phyloP scores from a whole-genome alignment of 1,140 invertebrate genomes.

The Ditylenchus dipsaci region DNA sequence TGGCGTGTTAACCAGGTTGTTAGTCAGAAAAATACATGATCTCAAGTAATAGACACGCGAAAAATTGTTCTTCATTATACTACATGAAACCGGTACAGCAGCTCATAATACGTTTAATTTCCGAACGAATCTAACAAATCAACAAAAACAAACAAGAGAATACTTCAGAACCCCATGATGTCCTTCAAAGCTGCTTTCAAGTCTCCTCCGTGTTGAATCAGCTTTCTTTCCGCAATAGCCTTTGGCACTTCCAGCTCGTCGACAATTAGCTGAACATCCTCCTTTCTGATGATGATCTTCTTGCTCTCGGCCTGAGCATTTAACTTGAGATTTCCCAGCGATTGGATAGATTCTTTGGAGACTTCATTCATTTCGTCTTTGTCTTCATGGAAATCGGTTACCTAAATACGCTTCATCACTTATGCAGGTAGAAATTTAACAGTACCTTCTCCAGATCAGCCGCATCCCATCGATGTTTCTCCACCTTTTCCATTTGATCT shows the following conservation, averaged over 20 bases:
- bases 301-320: constrained; percentile 17
- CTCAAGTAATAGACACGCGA: no score
- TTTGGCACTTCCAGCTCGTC: constrained; percentile 22
- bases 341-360: constrained; percentile 19
- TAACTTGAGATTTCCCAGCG: constrained; percentile 16
- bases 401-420: no score
- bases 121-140: no score
- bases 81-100: no score
- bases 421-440: no score
- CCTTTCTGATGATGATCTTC: constrained; percentile 19
- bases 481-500: neutral
- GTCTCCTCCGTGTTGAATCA: constrained; percentile 22
- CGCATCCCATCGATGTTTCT: constrained; percentile 4
- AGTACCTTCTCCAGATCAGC: neutral
- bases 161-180: constrained; percentile 18
- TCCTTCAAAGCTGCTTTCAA: constrained; percentile 15
- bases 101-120: no score
- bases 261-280: constrained; percentile 26
- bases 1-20: no score
- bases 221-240: constrained; percentile 15
- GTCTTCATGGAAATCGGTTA: constrained; percentile 20
- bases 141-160: neutral
- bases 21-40: no score
- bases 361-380: constrained; percentile 25
- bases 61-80: no score